phyloP scores from a whole-genome alignment of 2,797 vertebrate species.

The Cetoscarus ocellatus region DNA sequence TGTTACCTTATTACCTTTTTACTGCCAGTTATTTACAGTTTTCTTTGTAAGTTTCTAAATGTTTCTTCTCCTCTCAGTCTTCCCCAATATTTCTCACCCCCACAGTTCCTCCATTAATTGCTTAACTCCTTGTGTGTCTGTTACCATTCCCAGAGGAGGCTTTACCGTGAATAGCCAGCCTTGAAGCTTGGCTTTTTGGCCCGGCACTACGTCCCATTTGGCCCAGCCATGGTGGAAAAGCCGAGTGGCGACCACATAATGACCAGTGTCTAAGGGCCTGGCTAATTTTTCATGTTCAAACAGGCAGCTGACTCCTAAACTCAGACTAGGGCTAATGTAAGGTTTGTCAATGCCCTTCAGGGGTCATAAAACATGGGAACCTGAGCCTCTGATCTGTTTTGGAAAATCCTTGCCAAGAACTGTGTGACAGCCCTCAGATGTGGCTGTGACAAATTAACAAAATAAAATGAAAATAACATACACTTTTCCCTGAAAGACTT shows the following conservation, averaged over 20 bases:
- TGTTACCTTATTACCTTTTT: slow-evolving; percentile 32
- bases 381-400: slow-evolving; percentile 62
- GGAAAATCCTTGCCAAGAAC: slow-evolving; percentile 41
- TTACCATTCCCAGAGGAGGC: slow-evolving; percentile 67
- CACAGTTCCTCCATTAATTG: slow-evolving; percentile 72
- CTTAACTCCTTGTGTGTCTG: slow-evolving; percentile 59
- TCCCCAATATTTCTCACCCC: slow-evolving; percentile 43
- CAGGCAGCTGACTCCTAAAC: slow-evolving; percentile 72
- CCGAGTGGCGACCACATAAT: slow-evolving; percentile 79
- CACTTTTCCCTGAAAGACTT: slow-evolving; percentile 35
- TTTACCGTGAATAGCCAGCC: slow-evolving; percentile 72
- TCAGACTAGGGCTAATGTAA: slow-evolving; percentile 72
- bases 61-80: slow-evolving; percentile 34
- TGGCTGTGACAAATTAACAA: slow-evolving; percentile 29
- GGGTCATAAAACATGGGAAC: slow-evolving; percentile 73
- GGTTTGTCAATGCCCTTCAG: slow-evolving; percentile 71
- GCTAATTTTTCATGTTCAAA: slow-evolving; percentile 83
- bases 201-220: slow-evolving; percentile 73
- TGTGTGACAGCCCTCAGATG: slow-evolving; percentile 38
- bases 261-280: slow-evolving; percentile 81
- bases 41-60: slow-evolving; percentile 2
- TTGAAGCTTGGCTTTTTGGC: slow-evolving; percentile 74
- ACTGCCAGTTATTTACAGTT: background rate
- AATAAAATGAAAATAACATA: slow-evolving; percentile 34
- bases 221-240: slow-evolving; percentile 79